Conservation (phyloP, 2,797 vertebrate species). For the Otolemur crassicaudatus region DNA sequence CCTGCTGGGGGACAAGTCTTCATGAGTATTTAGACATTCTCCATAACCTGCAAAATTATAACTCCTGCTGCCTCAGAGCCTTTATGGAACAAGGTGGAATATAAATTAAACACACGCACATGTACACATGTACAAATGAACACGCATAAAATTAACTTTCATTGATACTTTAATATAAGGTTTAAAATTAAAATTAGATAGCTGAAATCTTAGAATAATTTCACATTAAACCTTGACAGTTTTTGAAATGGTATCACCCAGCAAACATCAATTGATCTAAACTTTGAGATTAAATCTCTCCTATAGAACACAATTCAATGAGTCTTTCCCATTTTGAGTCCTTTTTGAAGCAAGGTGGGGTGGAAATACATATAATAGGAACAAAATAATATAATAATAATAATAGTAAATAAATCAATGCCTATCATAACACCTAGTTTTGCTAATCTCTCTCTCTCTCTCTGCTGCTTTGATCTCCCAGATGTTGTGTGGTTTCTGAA, state of each 20-base stretch:
- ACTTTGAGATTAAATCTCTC: not conserved
- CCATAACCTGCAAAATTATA: not conserved
- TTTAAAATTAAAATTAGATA: slow-evolving; percentile 20
- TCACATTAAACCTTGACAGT: not conserved
- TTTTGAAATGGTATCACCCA: slow-evolving; percentile 34
- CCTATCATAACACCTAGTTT: not conserved
- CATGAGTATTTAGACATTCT: not conserved
- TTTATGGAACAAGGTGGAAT: not conserved
- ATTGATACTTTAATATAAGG: not conserved
- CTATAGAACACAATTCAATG: not conserved
- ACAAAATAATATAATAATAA: not conserved
- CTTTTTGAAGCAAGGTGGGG: not conserved
- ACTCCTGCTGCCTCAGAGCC: not conserved
- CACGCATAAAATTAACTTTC: not conserved
- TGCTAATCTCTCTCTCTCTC: not conserved
- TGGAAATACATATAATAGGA: not conserved
- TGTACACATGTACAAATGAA: not conserved
- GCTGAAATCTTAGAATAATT: slow-evolving; percentile 28
- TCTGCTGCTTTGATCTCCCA: not conserved
- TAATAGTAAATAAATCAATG: not conserved
- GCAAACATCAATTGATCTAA: slow-evolving; percentile 4
- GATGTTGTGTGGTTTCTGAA: not conserved
- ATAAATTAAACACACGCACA: not conserved
- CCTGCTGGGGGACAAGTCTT: not conserved
- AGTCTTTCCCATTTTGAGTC: not conserved